A percentile compares a stretch with the other conserved stretches of the same genome.
phyloP scores from a whole-genome alignment of 2,797 vertebrate genomes.

The Phylloscopus collybita region DNA sequence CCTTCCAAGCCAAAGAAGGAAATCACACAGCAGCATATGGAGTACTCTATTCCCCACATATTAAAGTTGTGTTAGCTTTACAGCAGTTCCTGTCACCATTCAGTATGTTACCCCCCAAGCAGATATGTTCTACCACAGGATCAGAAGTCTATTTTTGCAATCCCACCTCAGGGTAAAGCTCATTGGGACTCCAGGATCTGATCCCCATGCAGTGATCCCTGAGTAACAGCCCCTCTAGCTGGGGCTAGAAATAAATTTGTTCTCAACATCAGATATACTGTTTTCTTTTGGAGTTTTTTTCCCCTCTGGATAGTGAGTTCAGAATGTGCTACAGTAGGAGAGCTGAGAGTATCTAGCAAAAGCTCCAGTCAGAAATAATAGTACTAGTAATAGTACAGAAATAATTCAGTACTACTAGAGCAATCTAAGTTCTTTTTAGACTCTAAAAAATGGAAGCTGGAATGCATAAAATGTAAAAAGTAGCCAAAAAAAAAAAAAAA shows the following conservation, averaged over 20 bases:
- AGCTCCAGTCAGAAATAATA: background rate
- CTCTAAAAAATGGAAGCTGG: background rate
- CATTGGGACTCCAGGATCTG: background rate
- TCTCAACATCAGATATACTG: background rate
- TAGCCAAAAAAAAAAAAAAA: background rate
- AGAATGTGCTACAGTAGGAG: background rate
- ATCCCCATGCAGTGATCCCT: background rate
- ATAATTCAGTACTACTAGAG: background rate
- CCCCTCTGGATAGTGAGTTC: background rate
- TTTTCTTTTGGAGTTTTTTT: background rate
- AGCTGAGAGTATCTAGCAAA: background rate
- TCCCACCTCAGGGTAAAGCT: background rate
- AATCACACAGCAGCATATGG: conserved; percentile 22
- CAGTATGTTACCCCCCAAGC: background rate
- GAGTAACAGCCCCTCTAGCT: background rate
- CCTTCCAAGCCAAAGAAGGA: conserved; percentile 23
- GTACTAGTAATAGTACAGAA: no score
- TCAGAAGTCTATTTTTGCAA: background rate
- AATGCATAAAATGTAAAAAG: background rate
- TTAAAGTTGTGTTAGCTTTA: background rate
- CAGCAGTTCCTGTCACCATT: conserved; percentile 2
- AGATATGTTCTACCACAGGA: background rate
- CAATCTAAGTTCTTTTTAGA: background rate
- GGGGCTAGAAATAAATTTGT: background rate
- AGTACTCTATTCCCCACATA: background rate